Percentiles rank a stretch among this genome's conserved stretches.
phyloP scores from a whole-genome alignment of 2,888 invertebrate genomes.

The Meandrusa payeni region DNA sequence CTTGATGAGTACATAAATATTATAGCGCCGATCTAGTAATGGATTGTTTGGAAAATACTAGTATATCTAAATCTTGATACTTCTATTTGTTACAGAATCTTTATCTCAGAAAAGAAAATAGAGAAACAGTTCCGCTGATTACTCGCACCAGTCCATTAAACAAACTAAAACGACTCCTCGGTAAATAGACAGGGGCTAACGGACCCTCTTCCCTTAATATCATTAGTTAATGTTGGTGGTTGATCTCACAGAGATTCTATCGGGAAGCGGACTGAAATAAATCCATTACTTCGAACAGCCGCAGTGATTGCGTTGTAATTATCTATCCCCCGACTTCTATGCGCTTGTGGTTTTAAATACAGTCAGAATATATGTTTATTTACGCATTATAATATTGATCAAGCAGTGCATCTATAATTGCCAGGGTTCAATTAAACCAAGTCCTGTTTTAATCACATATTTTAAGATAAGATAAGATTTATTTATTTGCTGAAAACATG shows the following conservation, averaged over 20 bases:
- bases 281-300: conserved; percentile 6
- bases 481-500: too few species aligned
- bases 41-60: too few species aligned
- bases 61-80: too few species aligned
- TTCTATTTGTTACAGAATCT: too few species aligned
- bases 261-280: background rate
- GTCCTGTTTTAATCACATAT: too few species aligned
- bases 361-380: too few species aligned
- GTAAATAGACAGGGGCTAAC: conserved; percentile 8
- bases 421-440: too few species aligned
- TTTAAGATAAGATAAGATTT: too few species aligned
- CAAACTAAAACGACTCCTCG: conserved; percentile 3
- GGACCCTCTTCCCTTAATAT: conserved; percentile 1
- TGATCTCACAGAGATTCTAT: conserved; percentile 11
- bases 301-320: conserved; percentile 5
- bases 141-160: conserved; percentile 5
- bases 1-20: too few species aligned
- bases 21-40: too few species aligned
- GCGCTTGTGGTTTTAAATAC: background rate
- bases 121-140: conserved; percentile 1
- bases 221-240: conserved; percentile 8
- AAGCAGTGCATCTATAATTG: too few species aligned
- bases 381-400: too few species aligned
- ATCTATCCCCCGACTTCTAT: background rate
- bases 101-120: background rate